Evolutionary conservation across 1,140 invertebrate genomes (phyloP), one percentile per base, ranked within the genome.

Genomic region (Temnothorax curvispinosus): DNA sequence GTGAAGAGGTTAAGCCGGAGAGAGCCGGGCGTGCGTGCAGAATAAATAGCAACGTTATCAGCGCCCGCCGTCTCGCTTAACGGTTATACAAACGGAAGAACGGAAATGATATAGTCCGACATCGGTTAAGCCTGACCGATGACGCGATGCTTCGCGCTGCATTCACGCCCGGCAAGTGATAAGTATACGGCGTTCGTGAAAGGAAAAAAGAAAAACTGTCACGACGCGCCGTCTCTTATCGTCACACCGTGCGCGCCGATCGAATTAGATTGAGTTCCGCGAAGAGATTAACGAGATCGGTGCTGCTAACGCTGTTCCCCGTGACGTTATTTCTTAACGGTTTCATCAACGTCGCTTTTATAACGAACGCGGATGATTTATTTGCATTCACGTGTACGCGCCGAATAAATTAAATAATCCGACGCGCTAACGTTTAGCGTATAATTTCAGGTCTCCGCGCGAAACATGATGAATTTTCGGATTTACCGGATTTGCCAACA

Each of bases 1-100:
- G 41, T 50, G 65, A 62, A 52, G 71, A 65, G 72, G 54, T 85
- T 85, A 75, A 62, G 44, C 67, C 62, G 47, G 27, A 81, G 47
- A 82, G 27, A 72, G 27, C 38, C 69, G 54, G 38, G 67, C 69
- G 80, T 69, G 65, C 52, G 54, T 82, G 69, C 21, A 9, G 69
- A 75, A 84, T 84, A 84, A 84, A 84, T 84, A 84, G 80, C 54
- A 38, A 62, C 44, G 56, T 84, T 84, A 84, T 84, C 41, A 60
- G 52, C 41, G 69, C 18, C 38, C 21, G 80, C 32, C 56, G 80
- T 78, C 27, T 50, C 41, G 44, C 41, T 6, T 74, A 72, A 82
- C 54, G 54, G 54, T 74, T 47, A 4, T 18, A 47, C 67, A 21
- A 41, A 6, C 52, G 80, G 67, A 82, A 74, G 77, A 81, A n/a